A percentile compares a stretch with the other conserved stretches of the same genome.
phyloP scores from a whole-genome alignment of 2,113 vertebrate species.

The Spermophilus dauricus region DNA sequence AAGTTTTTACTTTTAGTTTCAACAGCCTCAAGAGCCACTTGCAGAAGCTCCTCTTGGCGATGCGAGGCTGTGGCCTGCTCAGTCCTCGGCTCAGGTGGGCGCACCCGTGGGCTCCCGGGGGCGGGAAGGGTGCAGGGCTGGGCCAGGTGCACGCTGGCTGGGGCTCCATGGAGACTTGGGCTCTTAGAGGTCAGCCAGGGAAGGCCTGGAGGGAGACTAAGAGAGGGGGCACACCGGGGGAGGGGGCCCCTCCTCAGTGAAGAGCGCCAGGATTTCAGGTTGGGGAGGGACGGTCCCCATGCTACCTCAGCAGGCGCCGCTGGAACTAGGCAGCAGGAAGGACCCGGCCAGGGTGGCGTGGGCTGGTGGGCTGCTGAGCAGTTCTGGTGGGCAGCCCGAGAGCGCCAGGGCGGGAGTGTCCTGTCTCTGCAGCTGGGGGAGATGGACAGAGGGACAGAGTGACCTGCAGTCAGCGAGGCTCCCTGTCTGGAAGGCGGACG shows the following conservation, averaged over 20 bases:
- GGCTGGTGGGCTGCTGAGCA: not conserved
- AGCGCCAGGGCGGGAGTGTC: not conserved
- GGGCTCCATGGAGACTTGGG: accelerated
- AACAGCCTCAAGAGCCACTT: not conserved
- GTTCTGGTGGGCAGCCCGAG: too few species aligned
- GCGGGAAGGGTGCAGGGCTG: accelerated
- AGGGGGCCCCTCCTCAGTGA: too few species aligned
- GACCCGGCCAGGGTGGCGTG: not conserved
- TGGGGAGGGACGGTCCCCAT: too few species aligned
- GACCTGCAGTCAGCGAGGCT: too few species aligned
- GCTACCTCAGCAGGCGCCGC: too few species aligned
- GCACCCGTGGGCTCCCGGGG: accelerated
- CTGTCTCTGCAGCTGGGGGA: not conserved
- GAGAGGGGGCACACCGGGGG: not conserved
- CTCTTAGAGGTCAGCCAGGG: not conserved
- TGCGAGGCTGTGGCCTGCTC: too few species aligned
- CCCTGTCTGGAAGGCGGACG: not conserved
- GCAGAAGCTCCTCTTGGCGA: not conserved
- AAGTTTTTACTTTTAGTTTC: not conserved
- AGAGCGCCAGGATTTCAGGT: not conserved
- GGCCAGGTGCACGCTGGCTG: not conserved
- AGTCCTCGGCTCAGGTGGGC: too few species aligned
- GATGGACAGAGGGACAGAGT: too few species aligned
- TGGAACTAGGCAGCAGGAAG: too few species aligned
- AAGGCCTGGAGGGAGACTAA: not conserved